Evolutionary conservation across 2,888 invertebrate species (phyloP), one percentile per base, ranked within the genome.

Genomic region (Harpalus rufipes): DNA sequence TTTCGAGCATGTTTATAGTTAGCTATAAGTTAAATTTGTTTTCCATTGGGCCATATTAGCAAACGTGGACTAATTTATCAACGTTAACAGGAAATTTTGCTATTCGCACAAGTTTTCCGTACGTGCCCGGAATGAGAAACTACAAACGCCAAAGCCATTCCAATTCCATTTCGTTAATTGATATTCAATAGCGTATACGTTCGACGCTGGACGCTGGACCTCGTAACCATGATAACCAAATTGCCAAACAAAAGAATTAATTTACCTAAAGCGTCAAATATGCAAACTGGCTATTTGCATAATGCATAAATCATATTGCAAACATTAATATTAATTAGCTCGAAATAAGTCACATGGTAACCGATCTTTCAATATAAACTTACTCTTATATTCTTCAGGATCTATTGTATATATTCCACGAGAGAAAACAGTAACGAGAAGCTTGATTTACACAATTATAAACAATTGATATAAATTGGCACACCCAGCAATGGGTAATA

Each of bases 61-160:
- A 44, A 74, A 74, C 72, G 72, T 44, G 44, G 5, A 10, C 44
- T 74, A 21, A 51, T 74, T 74, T 44, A 74, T 74, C 72, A 74
- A 44, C 18, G 72, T 44, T 74, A 74, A 74, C 72, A 74, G 72
- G 72, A 74, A 74, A 74, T 74, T 74, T 74, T 41, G 72, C 72
- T 74, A 74, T 74, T 74, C 72, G 44, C 44, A 74, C 72, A 74
- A 74, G 72, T 74, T 74, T 74, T 74, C 41, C 44, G 16, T 74
- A 44, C 72, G 72, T 74, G 72, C 18, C 7, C 18, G 12, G 72
- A 44, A 74, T 74, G 72, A 74, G 72, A 74, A 74, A 44, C 72
- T 74, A 18, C 44, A 74, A 74, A 51, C 72, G 51, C 72, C 72
- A 18, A 41, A 8, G 41, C 41, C 18, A 74, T 74, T 74, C 18